Base-by-base conservation (phyloP, 1,140 invertebrate genomes). In the Pseudoatta argentina region DNA sequence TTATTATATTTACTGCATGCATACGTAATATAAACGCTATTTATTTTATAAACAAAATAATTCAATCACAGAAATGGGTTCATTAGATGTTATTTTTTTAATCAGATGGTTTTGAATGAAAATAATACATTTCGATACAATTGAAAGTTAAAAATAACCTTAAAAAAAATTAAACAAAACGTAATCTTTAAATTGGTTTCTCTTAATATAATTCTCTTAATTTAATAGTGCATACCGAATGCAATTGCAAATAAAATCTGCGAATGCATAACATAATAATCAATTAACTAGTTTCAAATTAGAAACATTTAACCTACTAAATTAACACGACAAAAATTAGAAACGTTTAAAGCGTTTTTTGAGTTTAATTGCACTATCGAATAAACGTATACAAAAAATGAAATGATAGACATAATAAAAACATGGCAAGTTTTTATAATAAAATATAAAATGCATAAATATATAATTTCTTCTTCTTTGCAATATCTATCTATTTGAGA, bases 231-330 rank as follows among this genome's bases (percentile, higher is more conserved):
- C 39, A 44, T 44, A 7, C 39, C 51, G 18, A 57, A 27, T 12
- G 8, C 27, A 55, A 21, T n/a, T 34, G n/a, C 27, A 55, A 57
- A 30, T 30, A 14, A 6, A 30, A 27, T 57, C 30, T 30, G 10
- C 10, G 16, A 1, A 34, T 18, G 53, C n/a, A n/a, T 75, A 59
- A 59, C 53, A 39, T 44, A 44, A 53, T 59, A 59, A 75, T 75
- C 55, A 53, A 75, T 75, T 57, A 75, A 59, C n/a, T 5, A 59
- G 53, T 24, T 48, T 16, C 21, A 39, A 77, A 48, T 63, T 63
- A n/a, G 3, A 8, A 44, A 44, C 8, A 44, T 44, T 44, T 12
- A 44, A 44, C 12, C 39, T 3, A 44, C 1, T 0, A 44, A 44
- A 44, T 10, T 44, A 44, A 44, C 39, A 44, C 39, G 8, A 51